Evolutionary conservation across 64 coral and sea anemone genomes (phyloP).

Genomic region (Actinia equina): DNA sequence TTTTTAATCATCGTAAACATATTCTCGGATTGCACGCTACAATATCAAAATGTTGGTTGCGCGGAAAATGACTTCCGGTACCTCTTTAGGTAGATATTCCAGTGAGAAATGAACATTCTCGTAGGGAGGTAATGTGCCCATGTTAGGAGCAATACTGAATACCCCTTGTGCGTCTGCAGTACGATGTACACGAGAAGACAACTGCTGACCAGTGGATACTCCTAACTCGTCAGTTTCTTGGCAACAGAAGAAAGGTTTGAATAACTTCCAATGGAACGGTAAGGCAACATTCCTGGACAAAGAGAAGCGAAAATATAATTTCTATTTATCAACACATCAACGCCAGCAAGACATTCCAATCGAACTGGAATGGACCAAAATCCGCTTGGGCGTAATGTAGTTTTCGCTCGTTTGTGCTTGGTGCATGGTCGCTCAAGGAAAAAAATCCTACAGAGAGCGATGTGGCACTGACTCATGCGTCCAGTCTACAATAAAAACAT

Average conservation of each 20-base stretch:
- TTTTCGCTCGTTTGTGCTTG: no score
- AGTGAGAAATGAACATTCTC: constrained; percentile 69
- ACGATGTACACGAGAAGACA: constrained; percentile 20
- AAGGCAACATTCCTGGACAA: constrained; percentile 84
- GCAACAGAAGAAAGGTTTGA: constrained; percentile 68
- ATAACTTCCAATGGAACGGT: constrained; percentile 90
- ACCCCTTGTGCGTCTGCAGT: constrained; percentile 51
- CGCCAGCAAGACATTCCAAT: no score
- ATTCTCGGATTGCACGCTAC: no score
- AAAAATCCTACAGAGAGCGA: no score
- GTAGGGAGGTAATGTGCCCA: constrained; percentile 82
- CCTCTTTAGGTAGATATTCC: constrained; percentile 67
- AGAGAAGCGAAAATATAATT: not conserved
- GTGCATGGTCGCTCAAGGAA: no score
- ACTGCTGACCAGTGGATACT: not conserved
- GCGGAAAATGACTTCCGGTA: not conserved
- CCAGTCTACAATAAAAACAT: no score
- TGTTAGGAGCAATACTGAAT: constrained; percentile 76
- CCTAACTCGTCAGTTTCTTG: constrained; percentile 14
- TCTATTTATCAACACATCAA: no score
- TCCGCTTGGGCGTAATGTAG: no score
- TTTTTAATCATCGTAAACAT: no score
- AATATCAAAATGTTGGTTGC: no score
- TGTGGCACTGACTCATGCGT: no score
- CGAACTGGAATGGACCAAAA: no score